These are phyloP conservation scores for Synergus japonicus DNA, from an alignment of 2,888 invertebrate genomes.

Conservation along the genomic window DNA sequence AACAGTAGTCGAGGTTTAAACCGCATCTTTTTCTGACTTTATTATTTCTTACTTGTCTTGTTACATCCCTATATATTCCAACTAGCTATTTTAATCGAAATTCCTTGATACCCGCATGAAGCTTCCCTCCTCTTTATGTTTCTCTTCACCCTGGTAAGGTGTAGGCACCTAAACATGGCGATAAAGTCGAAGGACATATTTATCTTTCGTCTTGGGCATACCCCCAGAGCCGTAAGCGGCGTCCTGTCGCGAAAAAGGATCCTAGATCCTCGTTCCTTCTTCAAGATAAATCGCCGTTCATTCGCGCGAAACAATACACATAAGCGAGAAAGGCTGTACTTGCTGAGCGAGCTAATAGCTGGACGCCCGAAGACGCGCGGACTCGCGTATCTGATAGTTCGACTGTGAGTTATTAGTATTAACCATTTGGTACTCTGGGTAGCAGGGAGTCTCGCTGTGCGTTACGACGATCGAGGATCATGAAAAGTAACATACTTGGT, in stretches of 20 bases:
- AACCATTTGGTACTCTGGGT: slow-evolving; percentile 34
- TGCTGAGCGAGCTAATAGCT: slow-evolving; percentile 32
- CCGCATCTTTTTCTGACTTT: neutral
- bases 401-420: slow-evolving; percentile 63
- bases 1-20: neutral
- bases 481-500: slow-evolving; percentile 26
- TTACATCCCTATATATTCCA: slow-evolving; percentile 6
- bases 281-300: slow-evolving; percentile 63
- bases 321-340: slow-evolving; percentile 22
- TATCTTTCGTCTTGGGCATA: slow-evolving; percentile 53
- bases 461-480: slow-evolving; percentile 30
- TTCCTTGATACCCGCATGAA: neutral
- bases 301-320: slow-evolving; percentile 56
- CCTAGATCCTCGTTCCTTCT: slow-evolving; percentile 48
- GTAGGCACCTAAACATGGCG: slow-evolving; percentile 47
- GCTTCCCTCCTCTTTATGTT: slow-evolving; percentile 17
- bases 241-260: slow-evolving; percentile 59
- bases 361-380: slow-evolving; percentile 27
- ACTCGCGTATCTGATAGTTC: slow-evolving; percentile 60
- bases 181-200: slow-evolving; percentile 62
- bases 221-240: slow-evolving; percentile 44
- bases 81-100: slow-evolving; percentile 25
- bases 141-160: slow-evolving; percentile 1
- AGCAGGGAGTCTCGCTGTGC: slow-evolving; percentile 18
- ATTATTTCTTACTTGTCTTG: neutral